phyloP scores from a whole-genome alignment of 2,888 invertebrate species.

The Agrotis puta region DNA sequence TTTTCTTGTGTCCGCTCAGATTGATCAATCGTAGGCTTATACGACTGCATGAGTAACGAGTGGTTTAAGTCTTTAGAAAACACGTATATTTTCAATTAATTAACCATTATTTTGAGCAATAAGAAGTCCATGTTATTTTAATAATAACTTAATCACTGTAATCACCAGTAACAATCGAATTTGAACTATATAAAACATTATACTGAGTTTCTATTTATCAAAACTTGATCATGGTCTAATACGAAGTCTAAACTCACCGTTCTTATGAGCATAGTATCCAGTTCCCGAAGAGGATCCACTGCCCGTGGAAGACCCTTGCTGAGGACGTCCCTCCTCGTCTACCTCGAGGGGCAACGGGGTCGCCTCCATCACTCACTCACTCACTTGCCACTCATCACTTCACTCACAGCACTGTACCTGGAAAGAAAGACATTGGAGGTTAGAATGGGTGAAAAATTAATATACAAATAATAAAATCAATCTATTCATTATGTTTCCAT shows the following conservation, averaged over 20 bases:
- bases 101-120: no score
- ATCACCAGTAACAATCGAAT: neutral
- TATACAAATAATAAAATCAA: no score
- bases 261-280: slow-evolving; percentile 86
- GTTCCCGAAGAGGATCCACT: slow-evolving; percentile 87
- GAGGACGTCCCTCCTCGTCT: slow-evolving; percentile 82
- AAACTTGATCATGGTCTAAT: no score
- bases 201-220: neutral
- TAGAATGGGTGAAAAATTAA: neutral
- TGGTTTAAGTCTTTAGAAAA: no score
- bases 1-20: no score
- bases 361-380: slow-evolving; percentile 79
- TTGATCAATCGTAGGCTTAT: no score
- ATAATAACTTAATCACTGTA: no score
- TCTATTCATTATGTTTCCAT: no score
- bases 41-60: no score
- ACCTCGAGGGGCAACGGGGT: slow-evolving; percentile 81
- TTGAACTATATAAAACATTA: neutral
- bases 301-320: slow-evolving; percentile 86
- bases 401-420: slow-evolving; percentile 71
- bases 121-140: no score
- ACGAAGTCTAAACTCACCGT: slow-evolving; percentile 75
- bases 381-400: slow-evolving; percentile 66
- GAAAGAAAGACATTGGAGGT: slow-evolving; percentile 29
- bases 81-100: no score